Conservation (phyloP, 2,888 invertebrate species). For the Clanis bilineata region DNA sequence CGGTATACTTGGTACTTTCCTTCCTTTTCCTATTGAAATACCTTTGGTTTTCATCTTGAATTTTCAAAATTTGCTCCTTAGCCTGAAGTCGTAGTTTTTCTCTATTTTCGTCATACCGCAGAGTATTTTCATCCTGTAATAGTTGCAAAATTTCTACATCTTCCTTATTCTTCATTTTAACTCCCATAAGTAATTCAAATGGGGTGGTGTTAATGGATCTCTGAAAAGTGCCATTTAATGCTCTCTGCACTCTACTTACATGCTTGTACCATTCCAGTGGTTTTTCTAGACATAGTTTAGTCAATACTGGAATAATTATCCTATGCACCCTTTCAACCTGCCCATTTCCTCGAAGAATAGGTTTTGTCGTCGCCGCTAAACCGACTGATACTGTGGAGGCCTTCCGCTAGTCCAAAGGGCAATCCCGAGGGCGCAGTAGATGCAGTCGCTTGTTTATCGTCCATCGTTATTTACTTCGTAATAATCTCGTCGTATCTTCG, state of each 20-base stretch:
- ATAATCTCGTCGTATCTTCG: too few species aligned
- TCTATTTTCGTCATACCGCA: constrained; percentile 19
- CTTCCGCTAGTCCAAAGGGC: too few species aligned
- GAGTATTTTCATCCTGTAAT: constrained; percentile 26
- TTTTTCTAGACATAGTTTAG: constrained; percentile 24
- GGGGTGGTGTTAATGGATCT: constrained; percentile 27
- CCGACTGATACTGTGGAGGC: too few species aligned
- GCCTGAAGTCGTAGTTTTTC: constrained; percentile 16
- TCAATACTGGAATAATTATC: constrained; percentile 23
- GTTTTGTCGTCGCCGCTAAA: not conserved
- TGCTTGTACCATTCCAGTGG: constrained; percentile 20
- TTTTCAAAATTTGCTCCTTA: constrained; percentile 18
- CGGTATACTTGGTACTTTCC: constrained; percentile 23
- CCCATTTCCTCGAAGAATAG: constrained; percentile 25
- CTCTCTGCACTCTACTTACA: constrained; percentile 16
- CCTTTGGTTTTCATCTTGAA: constrained; percentile 23
- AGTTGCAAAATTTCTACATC: constrained; percentile 24
- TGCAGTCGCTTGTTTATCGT: too few species aligned
- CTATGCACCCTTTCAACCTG: constrained; percentile 33
- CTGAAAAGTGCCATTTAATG: constrained; percentile 29
- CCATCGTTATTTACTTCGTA: too few species aligned
- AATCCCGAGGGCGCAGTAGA: too few species aligned
- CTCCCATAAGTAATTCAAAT: constrained; percentile 25
- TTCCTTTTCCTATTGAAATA: constrained; percentile 29
- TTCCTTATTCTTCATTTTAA: constrained; percentile 26